phyloP scores from a whole-genome alignment of 1,140 invertebrate genomes.

The Drosophila kohkoa region DNA sequence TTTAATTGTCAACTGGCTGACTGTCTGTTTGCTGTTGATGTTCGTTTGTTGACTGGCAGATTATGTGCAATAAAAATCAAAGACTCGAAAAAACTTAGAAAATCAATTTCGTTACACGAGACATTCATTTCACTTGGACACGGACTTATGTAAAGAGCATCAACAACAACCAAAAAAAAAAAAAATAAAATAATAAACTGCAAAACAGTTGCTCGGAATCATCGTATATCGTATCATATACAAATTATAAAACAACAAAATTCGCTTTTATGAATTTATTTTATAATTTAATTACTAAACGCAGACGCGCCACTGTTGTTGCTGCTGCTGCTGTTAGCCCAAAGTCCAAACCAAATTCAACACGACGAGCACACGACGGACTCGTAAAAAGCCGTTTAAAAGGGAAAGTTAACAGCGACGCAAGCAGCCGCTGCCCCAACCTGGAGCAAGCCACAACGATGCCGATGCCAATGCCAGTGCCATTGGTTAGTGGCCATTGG shows the following conservation, averaged over 20 bases:
- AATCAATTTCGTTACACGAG: constrained; percentile 65
- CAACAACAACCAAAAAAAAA: not conserved
- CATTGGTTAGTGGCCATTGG: constrained; percentile 12
- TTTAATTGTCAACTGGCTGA: constrained; percentile 51
- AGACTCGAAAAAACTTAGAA: constrained; percentile 61
- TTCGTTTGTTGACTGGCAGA: constrained; percentile 4
- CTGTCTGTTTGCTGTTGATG: constrained; percentile 7
- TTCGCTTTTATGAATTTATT: constrained; percentile 79
- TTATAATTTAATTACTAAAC: constrained; percentile 79
- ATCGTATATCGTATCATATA: constrained; percentile 40
- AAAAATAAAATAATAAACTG: not conserved
- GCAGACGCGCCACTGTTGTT: constrained; percentile 39
- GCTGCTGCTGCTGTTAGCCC: constrained; percentile 4
- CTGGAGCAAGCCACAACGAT: constrained; percentile 10
- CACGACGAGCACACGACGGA: constrained; percentile 36
- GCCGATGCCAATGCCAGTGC: constrained; percentile 2
- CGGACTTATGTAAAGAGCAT: constrained; percentile 62
- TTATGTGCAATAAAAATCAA: constrained; percentile 65
- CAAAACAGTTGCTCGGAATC: constrained; percentile 27
- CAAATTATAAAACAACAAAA: constrained; percentile 74
- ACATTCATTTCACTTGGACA: constrained; percentile 36
- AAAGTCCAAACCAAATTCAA: constrained; percentile 46
- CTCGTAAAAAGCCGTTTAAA: constrained; percentile 80
- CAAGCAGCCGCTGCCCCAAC: constrained; percentile 14
- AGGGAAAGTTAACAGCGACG: constrained; percentile 73